Base-by-base conservation (phyloP, 2,113 vertebrate genomes). In the Rhinogobius similis region DNA sequence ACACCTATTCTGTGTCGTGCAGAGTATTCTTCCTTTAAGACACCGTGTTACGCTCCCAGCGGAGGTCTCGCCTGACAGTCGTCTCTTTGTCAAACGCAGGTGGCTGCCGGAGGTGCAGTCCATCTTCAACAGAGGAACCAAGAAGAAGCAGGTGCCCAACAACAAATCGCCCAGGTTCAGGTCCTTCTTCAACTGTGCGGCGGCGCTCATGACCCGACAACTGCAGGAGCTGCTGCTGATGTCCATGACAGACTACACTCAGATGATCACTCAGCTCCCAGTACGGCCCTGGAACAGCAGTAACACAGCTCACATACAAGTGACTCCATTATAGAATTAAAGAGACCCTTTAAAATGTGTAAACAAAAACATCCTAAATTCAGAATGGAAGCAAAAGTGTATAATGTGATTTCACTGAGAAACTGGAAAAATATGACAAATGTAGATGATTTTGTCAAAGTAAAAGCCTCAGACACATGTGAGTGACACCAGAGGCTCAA, bases 81-180 rank as follows among this genome's bases (percentile, higher is more conserved):
- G 5, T 29, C 26, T 18, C 16, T 2, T 18, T 16, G 53, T 86
- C 39, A 46, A 26, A 64, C 62, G 65, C 70, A 98, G 96, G 67
- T 98, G 96, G 96, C 72, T 95, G 83, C 87, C 91, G 55, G 92
- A 94, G 84, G 93, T 97, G 48, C 92, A 95, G 67, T 89, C 94
- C 67, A 95, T 96, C 78, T 95, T 91, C 88, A 90, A 90, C 75
- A 87, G 92, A 72, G 94, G 91, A 27, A 92, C 76, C 86, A 94
- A 92, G 75, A 81, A 62, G 61, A 94, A 91, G 52, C 90, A 92
- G 59, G 75, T 95, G 56, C 94, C 94, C 62, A 84, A 76, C 55
- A 88, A 79, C 73, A 93, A 78, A 65, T 81, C 76, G 55, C 50
- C 85, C 75, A 94, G 87, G 81, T 62, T 95, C 41, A 87, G 90